Conservation (phyloP, 2,797 vertebrate species). For the Valencia hispanica region DNA sequence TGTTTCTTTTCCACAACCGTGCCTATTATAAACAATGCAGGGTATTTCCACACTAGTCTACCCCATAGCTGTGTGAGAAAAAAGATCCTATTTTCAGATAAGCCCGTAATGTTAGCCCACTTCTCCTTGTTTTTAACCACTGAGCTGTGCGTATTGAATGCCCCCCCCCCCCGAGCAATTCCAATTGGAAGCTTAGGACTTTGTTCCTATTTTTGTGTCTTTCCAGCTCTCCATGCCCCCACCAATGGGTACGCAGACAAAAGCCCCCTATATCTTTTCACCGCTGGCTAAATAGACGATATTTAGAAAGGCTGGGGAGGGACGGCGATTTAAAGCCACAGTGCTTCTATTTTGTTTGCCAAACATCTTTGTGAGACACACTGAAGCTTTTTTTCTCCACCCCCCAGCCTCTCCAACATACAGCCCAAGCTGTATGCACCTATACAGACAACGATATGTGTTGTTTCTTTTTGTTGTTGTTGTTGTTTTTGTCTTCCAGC, state of each 20-base stretch:
- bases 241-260: constrained; percentile 87
- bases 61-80: constrained; percentile 68
- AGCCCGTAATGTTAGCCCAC: constrained; percentile 75
- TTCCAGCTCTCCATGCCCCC: constrained; percentile 85
- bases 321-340: constrained; percentile 89
- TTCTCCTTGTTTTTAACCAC: constrained; percentile 79
- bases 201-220: constrained; percentile 92
- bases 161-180: constrained; percentile 81
- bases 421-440: constrained; percentile 44
- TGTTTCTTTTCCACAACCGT: constrained; percentile 44
- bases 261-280: constrained; percentile 91
- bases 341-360: constrained; percentile 81
- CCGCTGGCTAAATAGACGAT: constrained; percentile 88
- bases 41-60: constrained; percentile 68
- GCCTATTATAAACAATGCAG: constrained; percentile 73
- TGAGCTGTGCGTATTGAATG: constrained; percentile 80
- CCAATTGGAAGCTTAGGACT: constrained; percentile 85
- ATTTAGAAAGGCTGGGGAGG: constrained; percentile 89
- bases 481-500: constrained; percentile 7
- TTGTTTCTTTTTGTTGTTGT: background rate
- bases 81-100: constrained; percentile 74
- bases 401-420: constrained; percentile 41
- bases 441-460: constrained; percentile 40
- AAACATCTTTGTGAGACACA: constrained; percentile 77
- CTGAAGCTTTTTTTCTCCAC: constrained; percentile 51